phyloP scores from a whole-genome alignment of 2,888 invertebrate genomes.

The Cordilura impudica region DNA sequence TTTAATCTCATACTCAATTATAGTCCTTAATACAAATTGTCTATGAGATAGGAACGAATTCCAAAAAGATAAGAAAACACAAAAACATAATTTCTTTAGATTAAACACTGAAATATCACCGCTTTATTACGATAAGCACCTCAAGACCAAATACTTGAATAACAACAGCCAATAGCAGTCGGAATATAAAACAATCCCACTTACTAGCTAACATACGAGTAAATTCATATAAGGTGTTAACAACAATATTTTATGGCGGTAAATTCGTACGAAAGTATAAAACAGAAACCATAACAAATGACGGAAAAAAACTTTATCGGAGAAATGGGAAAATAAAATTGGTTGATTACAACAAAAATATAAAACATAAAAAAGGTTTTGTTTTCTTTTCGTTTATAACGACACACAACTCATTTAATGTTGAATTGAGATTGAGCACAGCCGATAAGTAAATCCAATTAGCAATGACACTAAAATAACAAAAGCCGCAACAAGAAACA shows the following conservation, averaged over 20 bases:
- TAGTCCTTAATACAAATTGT: neutral
- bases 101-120: slow-evolving; percentile 8
- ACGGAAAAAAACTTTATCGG: neutral
- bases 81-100: slow-evolving; percentile 14
- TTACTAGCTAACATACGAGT: neutral
- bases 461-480: slow-evolving; percentile 46
- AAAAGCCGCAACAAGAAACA: neutral
- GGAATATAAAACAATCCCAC: neutral
- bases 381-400: neutral
- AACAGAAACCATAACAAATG: neutral
- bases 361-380: neutral
- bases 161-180: slow-evolving; percentile 5
- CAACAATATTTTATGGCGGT: slow-evolving; percentile 7
- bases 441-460: slow-evolving; percentile 66
- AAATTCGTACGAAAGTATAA: neutral
- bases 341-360: neutral
- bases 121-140: too few relatives aligned
- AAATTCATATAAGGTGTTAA: neutral
- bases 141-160: too few relatives aligned
- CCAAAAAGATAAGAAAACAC: neutral
- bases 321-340: neutral
- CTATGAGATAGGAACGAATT: neutral
- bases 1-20: slow-evolving; percentile 3
- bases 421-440: slow-evolving; percentile 64
- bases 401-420: slow-evolving; percentile 61